These are phyloP conservation scores for Sapayoa aenigma DNA, from an alignment of 2,113 vertebrate species.

Conservation along the genomic window DNA sequence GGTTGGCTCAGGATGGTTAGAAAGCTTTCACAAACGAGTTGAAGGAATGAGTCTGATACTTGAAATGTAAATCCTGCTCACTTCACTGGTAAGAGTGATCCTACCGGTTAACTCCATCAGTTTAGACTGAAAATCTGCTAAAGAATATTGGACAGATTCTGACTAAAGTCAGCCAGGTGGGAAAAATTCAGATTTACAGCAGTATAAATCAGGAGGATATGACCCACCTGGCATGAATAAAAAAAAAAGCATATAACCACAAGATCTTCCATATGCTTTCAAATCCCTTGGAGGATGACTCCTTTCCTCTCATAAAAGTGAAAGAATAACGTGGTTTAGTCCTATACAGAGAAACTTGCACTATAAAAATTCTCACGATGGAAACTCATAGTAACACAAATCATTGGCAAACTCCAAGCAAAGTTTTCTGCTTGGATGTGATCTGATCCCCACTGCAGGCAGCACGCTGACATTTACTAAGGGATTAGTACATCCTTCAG, in stretches of 20 bases:
- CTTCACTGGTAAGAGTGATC: neutral
- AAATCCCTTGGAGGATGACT: neutral
- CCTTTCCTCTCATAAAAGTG: neutral
- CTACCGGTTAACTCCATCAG: neutral
- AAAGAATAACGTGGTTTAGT: neutral
- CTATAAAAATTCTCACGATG: neutral
- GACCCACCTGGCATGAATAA: neutral
- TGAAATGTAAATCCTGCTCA: neutral
- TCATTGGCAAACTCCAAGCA: neutral
- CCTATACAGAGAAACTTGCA: neutral
- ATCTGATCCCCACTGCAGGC: neutral
- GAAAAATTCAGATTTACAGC: neutral
- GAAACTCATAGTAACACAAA: neutral
- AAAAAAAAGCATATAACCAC: neutral
- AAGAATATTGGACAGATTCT: neutral
- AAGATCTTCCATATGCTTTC: neutral
- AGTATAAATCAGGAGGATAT: neutral
- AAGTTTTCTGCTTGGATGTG: neutral
- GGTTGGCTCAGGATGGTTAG: neutral
- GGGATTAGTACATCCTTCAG: slow-evolving; percentile 1
- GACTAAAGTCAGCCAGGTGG: neutral
- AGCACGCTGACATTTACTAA: slow-evolving; percentile 9
- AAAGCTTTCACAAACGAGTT: neutral
- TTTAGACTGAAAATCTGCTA: neutral
- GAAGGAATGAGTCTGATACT: neutral